Conservation (phyloP, 2,113 vertebrate species). For the Chaetura pelagica region DNA sequence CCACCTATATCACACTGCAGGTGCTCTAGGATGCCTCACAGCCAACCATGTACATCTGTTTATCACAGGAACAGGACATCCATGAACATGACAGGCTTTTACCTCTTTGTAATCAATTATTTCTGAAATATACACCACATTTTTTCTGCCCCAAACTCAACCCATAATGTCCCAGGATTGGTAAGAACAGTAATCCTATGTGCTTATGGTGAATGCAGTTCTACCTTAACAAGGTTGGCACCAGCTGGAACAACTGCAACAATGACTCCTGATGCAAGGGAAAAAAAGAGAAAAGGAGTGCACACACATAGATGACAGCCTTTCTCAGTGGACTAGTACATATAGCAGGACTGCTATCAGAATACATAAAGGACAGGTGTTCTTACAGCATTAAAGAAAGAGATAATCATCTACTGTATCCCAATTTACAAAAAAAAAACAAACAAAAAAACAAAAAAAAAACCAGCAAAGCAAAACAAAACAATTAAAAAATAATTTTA, state of each 20-base stretch:
- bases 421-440: background rate
- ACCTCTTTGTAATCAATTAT: background rate
- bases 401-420: background rate
- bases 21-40: background rate
- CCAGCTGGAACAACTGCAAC: background rate
- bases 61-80: background rate
- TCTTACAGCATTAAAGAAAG: background rate
- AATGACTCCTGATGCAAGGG: background rate
- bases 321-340: background rate
- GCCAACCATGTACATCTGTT: accelerated
- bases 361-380: background rate
- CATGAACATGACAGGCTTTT: background rate
- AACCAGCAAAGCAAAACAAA: background rate
- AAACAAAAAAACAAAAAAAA: no score
- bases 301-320: background rate
- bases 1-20: background rate
- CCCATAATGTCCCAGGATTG: background rate
- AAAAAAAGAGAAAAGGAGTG: background rate
- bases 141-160: background rate
- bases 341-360: background rate
- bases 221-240: background rate
- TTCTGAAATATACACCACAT: background rate
- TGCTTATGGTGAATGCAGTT: background rate
- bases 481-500: no score
- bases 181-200: background rate